A percentile compares a stretch with the other conserved stretches of the same genome.
These are phyloP conservation scores for Netelia inedita DNA, from an alignment of 2,888 invertebrate genomes.

Conservation along the genomic window DNA sequence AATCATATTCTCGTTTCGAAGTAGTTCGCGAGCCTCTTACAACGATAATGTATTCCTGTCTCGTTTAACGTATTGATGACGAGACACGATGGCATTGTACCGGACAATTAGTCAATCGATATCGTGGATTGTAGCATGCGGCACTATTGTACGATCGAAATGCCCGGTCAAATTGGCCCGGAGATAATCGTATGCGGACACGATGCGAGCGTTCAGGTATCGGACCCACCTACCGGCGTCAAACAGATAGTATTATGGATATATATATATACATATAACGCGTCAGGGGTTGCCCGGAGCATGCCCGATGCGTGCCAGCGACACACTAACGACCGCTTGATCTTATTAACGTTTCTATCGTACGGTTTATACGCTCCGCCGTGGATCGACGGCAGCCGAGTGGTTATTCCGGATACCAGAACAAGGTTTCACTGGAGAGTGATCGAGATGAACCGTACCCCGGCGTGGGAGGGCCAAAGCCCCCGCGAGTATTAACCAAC, in stretches of 20 bases:
- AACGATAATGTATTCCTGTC: not conserved
- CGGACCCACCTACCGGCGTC: slow-evolving; percentile 9
- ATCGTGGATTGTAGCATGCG: slow-evolving; percentile 34
- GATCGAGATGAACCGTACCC: slow-evolving; percentile 38
- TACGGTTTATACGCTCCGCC: slow-evolving; percentile 40
- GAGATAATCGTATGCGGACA: slow-evolving; percentile 61
- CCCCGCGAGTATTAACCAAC: slow-evolving; percentile 1
- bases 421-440: slow-evolving; percentile 66
- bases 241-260: slow-evolving; percentile 3
- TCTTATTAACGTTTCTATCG: slow-evolving; percentile 75
- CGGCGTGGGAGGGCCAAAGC: slow-evolving; percentile 16
- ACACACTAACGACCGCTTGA: slow-evolving; percentile 68
- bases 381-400: slow-evolving; percentile 49
- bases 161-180: slow-evolving; percentile 49
- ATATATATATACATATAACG: not conserved
- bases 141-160: slow-evolving; percentile 45
- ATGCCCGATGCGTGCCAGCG: slow-evolving; percentile 59
- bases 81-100: slow-evolving; percentile 29
- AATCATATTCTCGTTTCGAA: too few species aligned
- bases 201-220: slow-evolving; percentile 43
- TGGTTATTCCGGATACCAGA: slow-evolving; percentile 51
- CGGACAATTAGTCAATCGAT: slow-evolving; percentile 63
- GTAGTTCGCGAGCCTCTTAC: too few species aligned
- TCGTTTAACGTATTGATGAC: slow-evolving; percentile 24
- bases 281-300: not conserved